Percentiles rank a stretch among this genome's conserved stretches.
These are phyloP conservation scores for Etheostoma spectabile DNA, from an alignment of 2,113 vertebrate genomes.

Conservation along the genomic window DNA sequence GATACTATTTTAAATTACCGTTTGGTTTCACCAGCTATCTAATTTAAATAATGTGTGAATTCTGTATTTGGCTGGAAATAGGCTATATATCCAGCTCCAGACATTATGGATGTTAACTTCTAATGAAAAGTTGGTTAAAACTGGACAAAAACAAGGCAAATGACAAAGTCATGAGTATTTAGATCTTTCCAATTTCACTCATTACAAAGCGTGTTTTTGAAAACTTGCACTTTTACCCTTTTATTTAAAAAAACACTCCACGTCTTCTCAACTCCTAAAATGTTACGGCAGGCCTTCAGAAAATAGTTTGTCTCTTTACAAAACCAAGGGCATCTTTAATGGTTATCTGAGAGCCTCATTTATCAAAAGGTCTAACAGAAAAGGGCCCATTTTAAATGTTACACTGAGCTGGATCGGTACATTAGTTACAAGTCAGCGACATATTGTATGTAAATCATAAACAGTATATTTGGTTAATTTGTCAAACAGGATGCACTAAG, in stretches of 20 bases:
- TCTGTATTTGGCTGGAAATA: slow-evolving; percentile 12
- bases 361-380: slow-evolving; percentile 22
- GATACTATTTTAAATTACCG: not conserved
- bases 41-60: slow-evolving; percentile 31
- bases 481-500: not conserved
- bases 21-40: slow-evolving; percentile 3
- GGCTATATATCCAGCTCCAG: slow-evolving; percentile 1
- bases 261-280: slow-evolving; percentile 45
- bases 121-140: slow-evolving; percentile 3
- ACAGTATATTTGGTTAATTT: slow-evolving; percentile 36
- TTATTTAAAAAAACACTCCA: slow-evolving; percentile 55
- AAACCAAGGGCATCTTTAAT: slow-evolving; percentile 43
- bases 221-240: slow-evolving; percentile 69
- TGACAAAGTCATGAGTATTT: not conserved
- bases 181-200: slow-evolving; percentile 1
- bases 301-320: slow-evolving; percentile 35
- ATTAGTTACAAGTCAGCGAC: not conserved
- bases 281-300: slow-evolving; percentile 45
- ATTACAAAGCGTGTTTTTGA: slow-evolving; percentile 38
- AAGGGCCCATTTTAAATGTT: not conserved
- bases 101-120: slow-evolving; percentile 23
- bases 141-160: not conserved
- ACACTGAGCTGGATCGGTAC: slow-evolving; percentile 8
- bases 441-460: slow-evolving; percentile 5
- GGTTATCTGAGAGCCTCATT: slow-evolving; percentile 37